Evolutionary conservation across 2,888 invertebrate species (phyloP).

Genomic region (Microctonus hyperodae): DNA sequence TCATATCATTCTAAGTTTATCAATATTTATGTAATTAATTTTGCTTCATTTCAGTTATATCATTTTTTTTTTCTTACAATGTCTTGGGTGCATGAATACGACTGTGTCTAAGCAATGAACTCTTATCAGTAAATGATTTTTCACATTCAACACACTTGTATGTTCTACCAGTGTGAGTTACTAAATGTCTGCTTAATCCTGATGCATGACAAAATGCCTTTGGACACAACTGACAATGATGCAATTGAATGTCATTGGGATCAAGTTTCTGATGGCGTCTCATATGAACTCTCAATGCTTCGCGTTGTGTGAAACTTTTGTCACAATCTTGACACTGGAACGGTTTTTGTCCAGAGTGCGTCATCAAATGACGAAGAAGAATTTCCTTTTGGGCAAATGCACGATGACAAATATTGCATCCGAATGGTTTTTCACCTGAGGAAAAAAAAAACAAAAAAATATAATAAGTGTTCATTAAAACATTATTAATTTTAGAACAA

Average conservation of each 20-base stretch:
- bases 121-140: constrained; percentile 75
- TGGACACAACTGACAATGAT: constrained; percentile 73
- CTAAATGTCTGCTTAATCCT: constrained; percentile 74
- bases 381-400: constrained; percentile 80
- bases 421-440: constrained; percentile 61
- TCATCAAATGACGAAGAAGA: constrained; percentile 61
- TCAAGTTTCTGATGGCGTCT: constrained; percentile 68
- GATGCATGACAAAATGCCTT: constrained; percentile 70
- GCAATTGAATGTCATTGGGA: constrained; percentile 68
- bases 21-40: background rate
- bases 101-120: constrained; percentile 73
- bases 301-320: constrained; percentile 77
- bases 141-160: constrained; percentile 73
- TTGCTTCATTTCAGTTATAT: background rate
- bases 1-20: background rate
- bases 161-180: constrained; percentile 71
- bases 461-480: background rate
- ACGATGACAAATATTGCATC: constrained; percentile 66
- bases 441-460: constrained; percentile 25
- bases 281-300: constrained; percentile 72
- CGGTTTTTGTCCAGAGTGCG: constrained; percentile 68
- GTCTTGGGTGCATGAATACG: constrained; percentile 61
- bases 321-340: constrained; percentile 72
- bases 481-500: no score
- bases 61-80: constrained; percentile 28